Evolutionary conservation across 1,140 invertebrate species (phyloP), one percentile per base, ranked within the genome.

Genomic region (Drosophila asahinai): DNA sequence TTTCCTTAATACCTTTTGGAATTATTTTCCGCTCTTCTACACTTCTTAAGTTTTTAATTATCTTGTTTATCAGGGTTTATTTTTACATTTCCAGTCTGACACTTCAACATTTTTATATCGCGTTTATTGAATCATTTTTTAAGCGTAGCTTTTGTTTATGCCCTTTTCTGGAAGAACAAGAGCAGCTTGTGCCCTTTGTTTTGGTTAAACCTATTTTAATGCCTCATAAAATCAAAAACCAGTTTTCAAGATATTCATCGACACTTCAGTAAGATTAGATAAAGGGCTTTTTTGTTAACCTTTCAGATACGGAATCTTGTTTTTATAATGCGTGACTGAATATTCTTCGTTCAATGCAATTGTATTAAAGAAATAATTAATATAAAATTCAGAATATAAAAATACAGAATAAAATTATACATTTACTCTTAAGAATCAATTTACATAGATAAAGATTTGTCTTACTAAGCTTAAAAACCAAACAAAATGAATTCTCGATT

Each of bases 161-260:
- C 8, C 22, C 5, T 27, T 68, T 68, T n/a, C n/a, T 9, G 27
- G 27, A 42, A 76, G 38, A 45, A 42, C 22, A 74, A 74, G 33
- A 61, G 19, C 57, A 60, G 64, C 52, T 47, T 67, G 47, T 66
- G 67, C 22, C 45, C 67, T 47, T 62, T 81, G 60, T 66, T 66
- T 77, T 48, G 59, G 27, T 38, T 47, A 45, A 25, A 65, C 30
- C 27, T 22, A 9, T 59, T 77, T 78, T 60, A 73, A 61, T 30
- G 27, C 40, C 36, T 59, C 48, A 49, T 61, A 15, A 73, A 82
- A 61, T 57, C 17, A 22, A 12, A 57, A 82, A 78, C 80, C 27
- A 48, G 80, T 83, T 82, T 79, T 6, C 27, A 1, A 54, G 43
- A 33, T 49, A 27, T 27, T 60, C 22, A 15, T 43, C 27, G 14